A percentile compares a stretch with the other conserved stretches of the same genome.
These are phyloP conservation scores for Coelopa frigida DNA, from an alignment of 1,140 invertebrate genomes.

Conservation along the genomic window DNA sequence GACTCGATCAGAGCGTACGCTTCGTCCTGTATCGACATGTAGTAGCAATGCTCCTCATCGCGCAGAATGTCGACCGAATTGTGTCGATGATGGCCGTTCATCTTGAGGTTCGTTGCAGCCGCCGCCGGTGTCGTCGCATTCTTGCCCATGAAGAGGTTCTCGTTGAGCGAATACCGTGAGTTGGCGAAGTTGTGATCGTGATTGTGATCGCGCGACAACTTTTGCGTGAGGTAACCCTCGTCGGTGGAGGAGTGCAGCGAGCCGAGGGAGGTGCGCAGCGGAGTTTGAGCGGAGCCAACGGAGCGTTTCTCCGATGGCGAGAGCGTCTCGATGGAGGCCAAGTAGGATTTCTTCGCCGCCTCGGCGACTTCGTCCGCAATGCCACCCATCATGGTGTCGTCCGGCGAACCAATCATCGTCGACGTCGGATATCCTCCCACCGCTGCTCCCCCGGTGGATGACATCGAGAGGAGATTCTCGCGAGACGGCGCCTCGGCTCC, in stretches of 20 bases:
- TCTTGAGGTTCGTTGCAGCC: slow-evolving; percentile 25
- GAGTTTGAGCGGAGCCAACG: slow-evolving; percentile 5
- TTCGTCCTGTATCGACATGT: slow-evolving; percentile 28
- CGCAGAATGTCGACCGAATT: slow-evolving; percentile 38
- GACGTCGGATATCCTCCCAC: slow-evolving; percentile 20
- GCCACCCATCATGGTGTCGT: slow-evolving; percentile 34
- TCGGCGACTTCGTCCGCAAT: slow-evolving; percentile 19
- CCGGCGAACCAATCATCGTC: slow-evolving; percentile 25
- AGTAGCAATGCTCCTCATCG: slow-evolving; percentile 34
- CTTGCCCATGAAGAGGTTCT: slow-evolving; percentile 31
- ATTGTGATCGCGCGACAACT: slow-evolving; percentile 17
- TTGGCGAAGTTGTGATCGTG: slow-evolving; percentile 16
- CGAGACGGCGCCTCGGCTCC: slow-evolving; percentile 34
- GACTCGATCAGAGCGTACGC: slow-evolving; percentile 24
- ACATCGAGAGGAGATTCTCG: slow-evolving; percentile 37
- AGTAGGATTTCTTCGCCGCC: slow-evolving; percentile 23
- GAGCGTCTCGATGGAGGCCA: slow-evolving; percentile 40
- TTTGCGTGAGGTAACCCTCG: slow-evolving; percentile 29
- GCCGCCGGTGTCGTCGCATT: slow-evolving; percentile 18
- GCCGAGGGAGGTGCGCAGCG: slow-evolving; percentile 12
- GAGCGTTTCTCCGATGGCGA: slow-evolving; percentile 41
- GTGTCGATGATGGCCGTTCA: slow-evolving; percentile 28
- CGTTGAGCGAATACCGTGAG: slow-evolving; percentile 36
- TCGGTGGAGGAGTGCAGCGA: slow-evolving; percentile 27
- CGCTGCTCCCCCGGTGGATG: slow-evolving; percentile 23